phyloP scores from a whole-genome alignment of 2,113 vertebrate genomes.

The Catharus minimus region DNA sequence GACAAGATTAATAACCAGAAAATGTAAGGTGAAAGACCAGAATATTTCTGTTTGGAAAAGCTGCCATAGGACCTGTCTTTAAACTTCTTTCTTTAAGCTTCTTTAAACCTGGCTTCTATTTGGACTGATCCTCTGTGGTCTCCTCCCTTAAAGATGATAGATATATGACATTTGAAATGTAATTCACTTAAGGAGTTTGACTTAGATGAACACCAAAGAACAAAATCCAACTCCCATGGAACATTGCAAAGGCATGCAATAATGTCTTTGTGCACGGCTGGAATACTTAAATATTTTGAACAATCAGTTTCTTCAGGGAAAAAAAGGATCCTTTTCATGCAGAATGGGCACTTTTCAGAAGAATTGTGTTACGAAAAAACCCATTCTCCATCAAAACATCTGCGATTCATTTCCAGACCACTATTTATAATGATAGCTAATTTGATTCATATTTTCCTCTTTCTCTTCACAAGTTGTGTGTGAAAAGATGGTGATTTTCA shows the following conservation, averaged over 20 bases:
- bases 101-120: slow-evolving; percentile 52
- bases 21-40: slow-evolving; percentile 3
- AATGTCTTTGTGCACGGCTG: slow-evolving; percentile 51
- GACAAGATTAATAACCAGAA: background rate
- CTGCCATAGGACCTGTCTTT: slow-evolving; percentile 4
- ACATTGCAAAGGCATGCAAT: slow-evolving; percentile 48
- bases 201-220: slow-evolving; percentile 33
- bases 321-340: slow-evolving; percentile 39
- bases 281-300: slow-evolving; percentile 55
- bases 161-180: slow-evolving; percentile 47
- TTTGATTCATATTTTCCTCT: slow-evolving; percentile 61
- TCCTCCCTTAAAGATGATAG: slow-evolving; percentile 53
- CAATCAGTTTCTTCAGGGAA: slow-evolving; percentile 49
- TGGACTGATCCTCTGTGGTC: slow-evolving; percentile 34
- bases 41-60: slow-evolving; percentile 34
- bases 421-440: slow-evolving; percentile 64
- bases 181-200: slow-evolving; percentile 40
- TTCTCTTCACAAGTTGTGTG: slow-evolving; percentile 38
- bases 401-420: slow-evolving; percentile 49
- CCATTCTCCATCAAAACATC: slow-evolving; percentile 53
- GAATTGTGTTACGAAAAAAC: slow-evolving; percentile 36
- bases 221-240: slow-evolving; percentile 33
- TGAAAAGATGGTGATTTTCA: slow-evolving; percentile 47
- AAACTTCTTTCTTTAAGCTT: slow-evolving; percentile 3
- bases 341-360: slow-evolving; percentile 49